Percentiles rank a stretch among this genome's conserved stretches.
These are phyloP conservation scores for Oxycera nigricornis DNA, from an alignment of 2,888 invertebrate genomes.

Conservation along the genomic window DNA sequence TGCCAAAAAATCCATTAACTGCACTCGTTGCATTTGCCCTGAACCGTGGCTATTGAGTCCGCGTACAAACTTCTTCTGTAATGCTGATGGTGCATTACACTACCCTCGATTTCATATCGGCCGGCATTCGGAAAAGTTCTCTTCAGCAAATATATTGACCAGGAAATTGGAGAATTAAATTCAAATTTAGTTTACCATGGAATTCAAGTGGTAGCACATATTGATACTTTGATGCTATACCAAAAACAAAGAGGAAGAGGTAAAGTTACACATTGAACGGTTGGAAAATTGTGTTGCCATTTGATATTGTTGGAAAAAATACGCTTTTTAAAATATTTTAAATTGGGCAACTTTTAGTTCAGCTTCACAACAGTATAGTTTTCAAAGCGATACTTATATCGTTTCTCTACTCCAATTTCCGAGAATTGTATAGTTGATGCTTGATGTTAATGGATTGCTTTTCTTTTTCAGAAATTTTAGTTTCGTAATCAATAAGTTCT, in stretches of 20 bases:
- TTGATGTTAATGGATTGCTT: too few species aligned
- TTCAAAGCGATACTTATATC: too few species aligned
- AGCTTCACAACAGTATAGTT: too few species aligned
- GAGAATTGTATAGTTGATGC: too few species aligned
- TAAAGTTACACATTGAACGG: background rate
- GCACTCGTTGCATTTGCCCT: background rate
- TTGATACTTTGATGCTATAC: background rate
- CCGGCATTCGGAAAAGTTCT: slow-evolving; percentile 6
- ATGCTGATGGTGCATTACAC: background rate
- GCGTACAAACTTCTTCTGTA: too few species aligned
- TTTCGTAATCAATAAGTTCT: too few species aligned
- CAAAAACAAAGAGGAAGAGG: background rate
- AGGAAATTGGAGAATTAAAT: slow-evolving; percentile 19
- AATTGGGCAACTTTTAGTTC: too few species aligned
- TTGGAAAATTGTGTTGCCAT: background rate
- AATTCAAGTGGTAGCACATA: background rate
- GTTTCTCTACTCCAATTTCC: too few species aligned
- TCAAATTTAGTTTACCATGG: background rate
- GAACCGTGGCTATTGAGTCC: too few species aligned
- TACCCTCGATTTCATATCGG: too few species aligned
- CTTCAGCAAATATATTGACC: slow-evolving; percentile 17
- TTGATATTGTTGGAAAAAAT: background rate
- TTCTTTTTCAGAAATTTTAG: too few species aligned
- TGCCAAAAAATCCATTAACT: background rate
- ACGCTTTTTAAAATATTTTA: too few species aligned